Conservation (phyloP, 1,140 invertebrate species). For the Eciton burchellii region DNA sequence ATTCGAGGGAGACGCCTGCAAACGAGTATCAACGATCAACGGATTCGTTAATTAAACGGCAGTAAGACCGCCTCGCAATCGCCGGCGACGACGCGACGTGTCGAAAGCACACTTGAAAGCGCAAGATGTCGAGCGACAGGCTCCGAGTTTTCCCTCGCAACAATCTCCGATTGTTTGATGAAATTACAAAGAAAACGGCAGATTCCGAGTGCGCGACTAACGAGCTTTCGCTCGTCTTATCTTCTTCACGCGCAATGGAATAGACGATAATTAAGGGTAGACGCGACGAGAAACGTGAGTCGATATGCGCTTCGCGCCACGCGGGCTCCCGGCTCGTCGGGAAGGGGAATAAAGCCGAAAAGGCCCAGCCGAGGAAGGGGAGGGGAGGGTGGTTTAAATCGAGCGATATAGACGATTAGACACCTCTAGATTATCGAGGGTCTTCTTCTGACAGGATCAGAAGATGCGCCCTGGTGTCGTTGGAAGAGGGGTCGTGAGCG, state of each 20-base stretch:
- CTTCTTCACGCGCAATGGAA: background rate
- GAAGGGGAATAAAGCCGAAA: background rate
- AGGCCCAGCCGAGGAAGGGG: no score
- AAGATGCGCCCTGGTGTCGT: constrained; percentile 49
- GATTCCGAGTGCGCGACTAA: background rate
- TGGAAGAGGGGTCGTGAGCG: constrained; percentile 47
- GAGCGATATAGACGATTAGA: constrained; percentile 64
- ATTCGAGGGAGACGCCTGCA: constrained; percentile 49
- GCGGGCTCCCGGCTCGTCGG: no score
- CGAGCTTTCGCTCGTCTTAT: no score
- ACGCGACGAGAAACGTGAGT: background rate
- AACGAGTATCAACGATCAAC: constrained; percentile 58
- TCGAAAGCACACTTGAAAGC: background rate
- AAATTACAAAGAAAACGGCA: background rate
- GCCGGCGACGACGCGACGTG: constrained; percentile 4
- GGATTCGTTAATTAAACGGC: constrained; percentile 69
- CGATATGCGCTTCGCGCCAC: background rate
- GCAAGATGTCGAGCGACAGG: constrained; percentile 1
- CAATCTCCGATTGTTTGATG: background rate
- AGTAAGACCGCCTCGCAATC: constrained; percentile 15
- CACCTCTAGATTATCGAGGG: constrained; percentile 69
- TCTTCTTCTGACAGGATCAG: constrained; percentile 61
- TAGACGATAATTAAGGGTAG: constrained; percentile 6
- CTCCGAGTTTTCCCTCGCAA: background rate
- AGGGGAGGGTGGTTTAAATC: constrained; percentile 32